Percentiles rank a stretch among this genome's conserved stretches.
Evolutionary conservation across 1,140 invertebrate genomes (phyloP).

Genomic region (Laodelphax striatellus): DNA sequence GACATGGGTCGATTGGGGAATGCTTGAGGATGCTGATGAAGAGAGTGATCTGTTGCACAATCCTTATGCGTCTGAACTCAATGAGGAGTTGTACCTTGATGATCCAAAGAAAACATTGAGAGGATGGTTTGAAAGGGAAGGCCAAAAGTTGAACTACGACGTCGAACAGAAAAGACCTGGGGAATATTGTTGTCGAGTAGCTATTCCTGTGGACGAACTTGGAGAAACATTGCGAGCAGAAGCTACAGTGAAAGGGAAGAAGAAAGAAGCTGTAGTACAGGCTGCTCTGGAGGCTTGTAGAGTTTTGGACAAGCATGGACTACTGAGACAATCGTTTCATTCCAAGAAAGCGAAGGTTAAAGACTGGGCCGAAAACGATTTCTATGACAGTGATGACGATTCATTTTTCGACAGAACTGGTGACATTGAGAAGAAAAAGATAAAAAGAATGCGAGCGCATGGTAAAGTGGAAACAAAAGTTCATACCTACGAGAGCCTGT

Average conservation of each 20-base stretch:
- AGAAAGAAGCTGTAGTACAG: conserved; percentile 86
- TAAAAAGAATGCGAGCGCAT: conserved; percentile 57
- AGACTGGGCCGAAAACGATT: conserved; percentile 82
- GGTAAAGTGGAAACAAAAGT: conserved; percentile 43
- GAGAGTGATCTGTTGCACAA: conserved; percentile 70
- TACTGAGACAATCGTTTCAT: conserved; percentile 64
- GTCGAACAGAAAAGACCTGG: conserved; percentile 68
- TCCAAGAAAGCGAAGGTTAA: conserved; percentile 56
- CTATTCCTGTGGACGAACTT: conserved; percentile 65
- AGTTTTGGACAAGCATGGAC: conserved; percentile 71
- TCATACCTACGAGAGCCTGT: conserved; percentile 74
- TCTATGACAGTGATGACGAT: conserved; percentile 95
- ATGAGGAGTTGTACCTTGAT: conserved; percentile 81
- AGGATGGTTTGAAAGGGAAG: conserved; percentile 93
- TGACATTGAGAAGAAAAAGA: conserved; percentile 76
- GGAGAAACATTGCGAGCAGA: conserved; percentile 69
- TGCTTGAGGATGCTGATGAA: conserved; percentile 82
- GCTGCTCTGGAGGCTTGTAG: conserved; percentile 91
- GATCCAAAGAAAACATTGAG: conserved; percentile 92
- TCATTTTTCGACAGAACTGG: conserved; percentile 92
- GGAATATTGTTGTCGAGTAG: conserved; percentile 56
- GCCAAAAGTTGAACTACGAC: conserved; percentile 62
- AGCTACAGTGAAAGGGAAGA: conserved; percentile 78
- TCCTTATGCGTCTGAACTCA: conserved; percentile 64
- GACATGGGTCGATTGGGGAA: conserved; percentile 81